Evolutionary conservation across 2,797 vertebrate genomes (phyloP), one percentile per base, ranked within the genome.

Genomic region (Fringilla coelebs): DNA sequence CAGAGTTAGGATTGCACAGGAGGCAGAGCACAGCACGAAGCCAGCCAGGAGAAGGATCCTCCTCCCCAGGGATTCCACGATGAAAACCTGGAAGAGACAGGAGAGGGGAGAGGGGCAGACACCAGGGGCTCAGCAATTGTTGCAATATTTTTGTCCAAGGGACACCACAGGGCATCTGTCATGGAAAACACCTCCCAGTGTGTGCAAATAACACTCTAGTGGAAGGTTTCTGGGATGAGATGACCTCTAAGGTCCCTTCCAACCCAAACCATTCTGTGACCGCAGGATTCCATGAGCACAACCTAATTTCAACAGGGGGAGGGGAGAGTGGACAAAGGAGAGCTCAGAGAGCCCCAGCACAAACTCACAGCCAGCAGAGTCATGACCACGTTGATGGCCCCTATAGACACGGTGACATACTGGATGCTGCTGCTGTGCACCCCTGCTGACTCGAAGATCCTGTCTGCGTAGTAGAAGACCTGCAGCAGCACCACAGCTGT

Each of bases 391-490:
- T 99, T 99, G 94, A 99, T 98, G 5, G 98, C 96, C 1, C 99
- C 99, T 0, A 98, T 99, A 28, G 98, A 99, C 18, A 98, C 99
- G 0, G 99, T 99, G 94, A 99, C 98, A 1, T 98, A 99, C 70
- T 99, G 99, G 79, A 99, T 96, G 0, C 98, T 94, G 3, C 67
- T 73, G 7, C 29, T 19, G 1, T 76, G 57, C 66, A 99, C 98
- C 3, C 99, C 99, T 2, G 99, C 99, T 0, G 95, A 96, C 72
- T 54, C 17, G 26, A 99, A 99, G 94, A 99, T 99, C 51, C 93
- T 97, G 90, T 99, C 98, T 6, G 99, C 98, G 0, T 99, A 99
- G 97, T 99, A 99, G 97, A 99, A 99, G 76, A 99, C 98, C 99
- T 99, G 96, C 79, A 87, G 85, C 60, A 61, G 34, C 62, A 49